Evolutionary conservation across 2,888 invertebrate genomes (phyloP).

Genomic region (Pollenia angustigena): DNA sequence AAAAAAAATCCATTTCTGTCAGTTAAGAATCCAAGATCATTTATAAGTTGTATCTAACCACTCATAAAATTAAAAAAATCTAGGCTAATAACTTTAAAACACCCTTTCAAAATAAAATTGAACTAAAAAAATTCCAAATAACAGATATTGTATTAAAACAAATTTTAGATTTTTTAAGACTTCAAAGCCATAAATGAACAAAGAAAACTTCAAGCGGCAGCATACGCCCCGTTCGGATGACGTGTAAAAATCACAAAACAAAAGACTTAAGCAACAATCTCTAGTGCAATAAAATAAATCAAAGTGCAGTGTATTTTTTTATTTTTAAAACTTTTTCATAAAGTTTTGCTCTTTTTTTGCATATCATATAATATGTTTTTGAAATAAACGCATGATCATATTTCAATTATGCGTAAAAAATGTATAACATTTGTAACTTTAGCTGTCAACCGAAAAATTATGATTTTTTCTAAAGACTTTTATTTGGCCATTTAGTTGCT

Average conservation of each 20-base stretch:
- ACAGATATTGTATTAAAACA: background rate
- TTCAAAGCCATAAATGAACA: constrained; percentile 30
- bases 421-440: constrained; percentile 45
- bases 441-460: background rate
- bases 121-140: constrained; percentile 11
- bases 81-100: constrained; percentile 29
- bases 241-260: constrained; percentile 28
- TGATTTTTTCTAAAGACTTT: constrained; percentile 15
- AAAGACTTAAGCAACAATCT: constrained; percentile 69
- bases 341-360: constrained; percentile 33
- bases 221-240: constrained; percentile 12
- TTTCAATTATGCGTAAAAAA: constrained; percentile 60
- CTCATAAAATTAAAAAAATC: constrained; percentile 2
- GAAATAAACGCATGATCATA: constrained; percentile 54
- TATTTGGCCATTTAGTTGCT: constrained; percentile 43
- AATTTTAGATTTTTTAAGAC: constrained; percentile 14
- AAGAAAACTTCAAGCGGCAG: constrained; percentile 3
- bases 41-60: constrained; percentile 1
- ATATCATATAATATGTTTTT: constrained; percentile 34
- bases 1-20: constrained; percentile 10
- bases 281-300: constrained; percentile 17
- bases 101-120: constrained; percentile 12
- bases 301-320: background rate
- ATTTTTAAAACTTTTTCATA: background rate
- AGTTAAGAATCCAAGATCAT: constrained; percentile 10